Evolutionary conservation across 2,888 invertebrate genomes (phyloP), one percentile per base, ranked within the genome.

Genomic region (Dryadula phaetusa): DNA sequence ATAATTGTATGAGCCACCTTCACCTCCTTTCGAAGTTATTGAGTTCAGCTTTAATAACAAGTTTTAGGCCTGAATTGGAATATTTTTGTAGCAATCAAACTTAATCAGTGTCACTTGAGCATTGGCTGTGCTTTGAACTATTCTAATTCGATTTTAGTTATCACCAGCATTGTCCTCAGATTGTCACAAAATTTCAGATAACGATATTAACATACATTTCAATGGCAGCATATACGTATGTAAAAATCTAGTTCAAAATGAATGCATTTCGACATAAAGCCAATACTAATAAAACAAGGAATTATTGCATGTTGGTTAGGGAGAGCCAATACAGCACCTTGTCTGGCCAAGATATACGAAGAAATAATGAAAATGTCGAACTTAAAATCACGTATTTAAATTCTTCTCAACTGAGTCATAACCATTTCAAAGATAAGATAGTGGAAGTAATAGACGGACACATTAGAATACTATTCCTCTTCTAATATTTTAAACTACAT

Each of bases 21-120:
- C 63, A 66, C 69, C 69, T 66, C 66, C 40, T 69, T 65, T 66
- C 16, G 14, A 58, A 18, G 56, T 44, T 62, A 66, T 53, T 69
- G 66, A 66, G 54, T 46, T 53, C 66, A 46, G n/a, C 61, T 54
- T 40, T 61, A 66, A 65, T 46, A 66, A 63, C 66, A 46, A 28
- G 62, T 69, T 63, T 69, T 52, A 54, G 46, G 58, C 25, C 37
- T 40, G 37, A 69, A 69, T 44, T 53, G 60, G 54, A 64, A 64
- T 61, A 64, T 68, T 64, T 64, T 40, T 62, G 46, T 42, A 32
- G 61, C 46, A 25, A 37, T 52, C 12, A 22, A 53, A 53, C 42
- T 60, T 18, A 56, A 54, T 37, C 46, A 32, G 58, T 66, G 69
- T 69, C 69, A 58, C 62, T 58, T 44, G 34, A 52, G 46, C 58